A percentile compares a stretch with the other conserved stretches of the same genome.
These are phyloP conservation scores for Idaea dimidiata DNA, from an alignment of 2,888 invertebrate genomes.

Conservation along the genomic window DNA sequence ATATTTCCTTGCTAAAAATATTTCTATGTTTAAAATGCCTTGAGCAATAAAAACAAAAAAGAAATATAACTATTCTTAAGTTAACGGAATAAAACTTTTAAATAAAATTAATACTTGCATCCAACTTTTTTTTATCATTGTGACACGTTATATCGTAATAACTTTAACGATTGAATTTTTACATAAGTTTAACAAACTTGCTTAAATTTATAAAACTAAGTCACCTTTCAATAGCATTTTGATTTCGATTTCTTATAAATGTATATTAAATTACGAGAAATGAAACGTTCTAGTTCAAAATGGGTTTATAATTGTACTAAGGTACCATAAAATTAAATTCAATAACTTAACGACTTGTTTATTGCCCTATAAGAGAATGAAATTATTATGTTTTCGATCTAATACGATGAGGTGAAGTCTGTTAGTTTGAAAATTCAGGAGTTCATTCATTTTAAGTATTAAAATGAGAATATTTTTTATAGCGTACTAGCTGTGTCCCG, in stretches of 20 bases:
- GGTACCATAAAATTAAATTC: not conserved
- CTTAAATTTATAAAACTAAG: not conserved
- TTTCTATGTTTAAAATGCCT: too few relatives aligned
- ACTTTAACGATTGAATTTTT: too few relatives aligned
- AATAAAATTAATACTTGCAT: too few relatives aligned
- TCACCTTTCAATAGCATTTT: not conserved
- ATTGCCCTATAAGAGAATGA: not conserved
- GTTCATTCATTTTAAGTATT: not conserved
- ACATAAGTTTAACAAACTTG: too few relatives aligned
- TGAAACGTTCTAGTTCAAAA: not conserved
- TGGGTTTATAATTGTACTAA: not conserved
- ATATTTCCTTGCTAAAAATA: too few relatives aligned
- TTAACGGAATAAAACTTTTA: too few relatives aligned
- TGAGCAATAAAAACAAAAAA: too few relatives aligned
- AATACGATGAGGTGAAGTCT: not conserved
- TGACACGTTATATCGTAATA: too few relatives aligned
- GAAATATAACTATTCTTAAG: too few relatives aligned
- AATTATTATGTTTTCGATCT: not conserved
- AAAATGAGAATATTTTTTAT: too few relatives aligned
- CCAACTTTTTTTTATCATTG: too few relatives aligned
- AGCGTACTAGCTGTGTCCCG: too few relatives aligned
- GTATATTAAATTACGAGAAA: not conserved
- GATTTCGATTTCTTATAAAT: not conserved
- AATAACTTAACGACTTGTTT: not conserved
- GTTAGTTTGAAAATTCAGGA: not conserved